These are phyloP conservation scores for Mesitornis unicolor DNA, from an alignment of 2,113 vertebrate genomes.

Conservation along the genomic window DNA sequence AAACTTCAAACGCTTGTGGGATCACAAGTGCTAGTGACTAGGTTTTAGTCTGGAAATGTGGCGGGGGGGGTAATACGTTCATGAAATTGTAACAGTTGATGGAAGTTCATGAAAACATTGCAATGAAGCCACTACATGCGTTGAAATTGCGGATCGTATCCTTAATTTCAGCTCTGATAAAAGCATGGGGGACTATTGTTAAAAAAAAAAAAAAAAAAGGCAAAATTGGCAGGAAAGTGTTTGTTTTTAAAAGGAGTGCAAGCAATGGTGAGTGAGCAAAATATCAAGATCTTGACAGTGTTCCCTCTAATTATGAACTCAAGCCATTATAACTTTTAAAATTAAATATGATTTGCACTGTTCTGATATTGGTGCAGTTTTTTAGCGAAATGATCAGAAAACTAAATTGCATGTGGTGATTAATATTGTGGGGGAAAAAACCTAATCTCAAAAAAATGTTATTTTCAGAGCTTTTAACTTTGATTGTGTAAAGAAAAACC, in stretches of 20 bases:
- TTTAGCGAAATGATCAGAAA: conserved; percentile 77
- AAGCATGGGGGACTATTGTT: background rate
- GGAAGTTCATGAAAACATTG: conserved; percentile 55
- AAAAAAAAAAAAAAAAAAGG: background rate
- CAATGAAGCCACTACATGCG: conserved; percentile 9
- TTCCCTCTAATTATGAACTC: conserved; percentile 81
- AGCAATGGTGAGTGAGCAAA: conserved; percentile 74
- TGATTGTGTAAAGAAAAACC: conserved; percentile 19
- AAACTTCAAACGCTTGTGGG: conserved; percentile 64
- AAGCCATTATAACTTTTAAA: conserved; percentile 85
- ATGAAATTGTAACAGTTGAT: background rate
- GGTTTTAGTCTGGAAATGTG: conserved; percentile 39
- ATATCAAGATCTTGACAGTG: conserved; percentile 78
- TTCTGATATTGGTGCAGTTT: conserved; percentile 86
- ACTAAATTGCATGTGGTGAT: conserved; percentile 79
- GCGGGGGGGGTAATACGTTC: background rate
- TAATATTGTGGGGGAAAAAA: conserved; percentile 58
- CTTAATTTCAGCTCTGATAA: conserved; percentile 56
- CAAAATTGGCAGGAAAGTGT: conserved; percentile 45
- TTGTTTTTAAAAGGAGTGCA: conserved; percentile 53
- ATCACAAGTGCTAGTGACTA: conserved; percentile 65
- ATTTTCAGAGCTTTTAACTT: conserved; percentile 73
- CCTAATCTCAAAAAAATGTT: background rate
- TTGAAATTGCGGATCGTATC: conserved; percentile 60
- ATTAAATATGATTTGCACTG: conserved; percentile 87